A percentile compares a stretch with the other conserved stretches of the same genome.
These are phyloP conservation scores for Neelides folsomi DNA, from an alignment of 2,888 invertebrate species.

Conservation along the genomic window DNA sequence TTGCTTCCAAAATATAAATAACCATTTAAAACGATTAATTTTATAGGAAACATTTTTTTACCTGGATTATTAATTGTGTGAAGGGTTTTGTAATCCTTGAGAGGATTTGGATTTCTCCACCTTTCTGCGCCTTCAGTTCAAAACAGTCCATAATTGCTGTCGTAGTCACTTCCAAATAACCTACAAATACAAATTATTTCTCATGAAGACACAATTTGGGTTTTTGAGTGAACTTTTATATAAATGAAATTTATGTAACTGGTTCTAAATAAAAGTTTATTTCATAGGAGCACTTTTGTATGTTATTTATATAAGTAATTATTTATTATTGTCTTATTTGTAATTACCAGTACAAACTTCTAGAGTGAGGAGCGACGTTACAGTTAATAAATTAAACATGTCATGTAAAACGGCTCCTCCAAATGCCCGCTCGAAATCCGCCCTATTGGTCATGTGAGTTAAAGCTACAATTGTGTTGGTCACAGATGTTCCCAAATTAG, in stretches of 20 bases:
- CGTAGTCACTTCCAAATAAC: conserved; percentile 37
- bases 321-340: conserved; percentile 37
- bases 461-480: conserved; percentile 45
- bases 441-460: conserved; percentile 37
- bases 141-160: conserved; percentile 34
- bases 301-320: not conserved
- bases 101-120: conserved; percentile 37
- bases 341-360: conserved; percentile 39
- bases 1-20: too few relatives aligned
- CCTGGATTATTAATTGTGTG: conserved; percentile 39
- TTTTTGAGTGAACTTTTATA: conserved; percentile 17
- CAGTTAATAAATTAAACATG: conserved; percentile 45
- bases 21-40: too few relatives aligned
- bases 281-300: too few relatives aligned
- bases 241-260: too few relatives aligned
- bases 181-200: conserved; percentile 20
- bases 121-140: conserved; percentile 33
- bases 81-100: conserved; percentile 41
- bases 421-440: conserved; percentile 43
- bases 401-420: conserved; percentile 46
- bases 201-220: conserved; percentile 14
- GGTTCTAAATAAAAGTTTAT: too few relatives aligned
- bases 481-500: conserved; percentile 44
- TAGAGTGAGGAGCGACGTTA: conserved; percentile 41
- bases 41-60: conserved; percentile 16